Evolutionary conservation across 1,140 invertebrate genomes (phyloP).

Genomic region (Dolichoris vasculosae): DNA sequence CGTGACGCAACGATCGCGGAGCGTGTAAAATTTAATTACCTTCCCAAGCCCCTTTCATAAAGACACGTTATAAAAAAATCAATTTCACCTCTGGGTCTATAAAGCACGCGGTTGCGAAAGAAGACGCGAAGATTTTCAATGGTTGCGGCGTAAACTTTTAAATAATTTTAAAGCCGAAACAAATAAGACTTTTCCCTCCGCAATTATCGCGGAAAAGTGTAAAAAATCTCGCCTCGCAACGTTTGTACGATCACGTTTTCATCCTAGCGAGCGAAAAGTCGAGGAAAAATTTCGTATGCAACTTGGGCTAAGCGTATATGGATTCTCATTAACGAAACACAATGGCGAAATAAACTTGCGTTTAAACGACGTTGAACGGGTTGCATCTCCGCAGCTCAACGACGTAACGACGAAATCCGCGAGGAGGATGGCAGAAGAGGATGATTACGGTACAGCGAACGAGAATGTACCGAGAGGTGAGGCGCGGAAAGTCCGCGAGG

Average conservation of each 20-base stretch:
- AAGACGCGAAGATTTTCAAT: not conserved
- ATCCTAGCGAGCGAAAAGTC: not conserved
- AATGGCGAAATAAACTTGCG: conserved; percentile 51
- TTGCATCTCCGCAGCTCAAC: not conserved
- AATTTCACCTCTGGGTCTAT: too few species aligned
- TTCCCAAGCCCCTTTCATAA: too few species aligned
- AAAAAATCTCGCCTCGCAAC: not conserved
- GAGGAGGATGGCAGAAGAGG: not conserved
- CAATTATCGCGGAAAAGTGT: conserved; percentile 20
- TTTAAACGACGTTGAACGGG: not conserved
- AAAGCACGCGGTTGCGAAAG: too few species aligned
- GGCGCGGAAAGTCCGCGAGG: too few species aligned
- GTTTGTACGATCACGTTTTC: not conserved
- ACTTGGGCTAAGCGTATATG: conserved; percentile 9
- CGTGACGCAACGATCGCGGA: too few species aligned
- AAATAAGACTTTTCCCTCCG: not conserved
- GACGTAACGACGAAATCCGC: conserved; percentile 27
- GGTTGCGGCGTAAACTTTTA: not conserved
- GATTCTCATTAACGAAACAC: conserved; percentile 46
- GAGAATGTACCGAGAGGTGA: too few species aligned
- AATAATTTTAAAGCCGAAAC: not conserved
- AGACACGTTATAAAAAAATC: not conserved
- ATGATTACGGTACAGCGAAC: too few species aligned
- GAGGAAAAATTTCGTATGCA: not conserved
- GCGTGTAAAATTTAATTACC: too few species aligned